Conservation (phyloP, 2,797 vertebrate genomes). For the Megalops cyprinoides region DNA sequence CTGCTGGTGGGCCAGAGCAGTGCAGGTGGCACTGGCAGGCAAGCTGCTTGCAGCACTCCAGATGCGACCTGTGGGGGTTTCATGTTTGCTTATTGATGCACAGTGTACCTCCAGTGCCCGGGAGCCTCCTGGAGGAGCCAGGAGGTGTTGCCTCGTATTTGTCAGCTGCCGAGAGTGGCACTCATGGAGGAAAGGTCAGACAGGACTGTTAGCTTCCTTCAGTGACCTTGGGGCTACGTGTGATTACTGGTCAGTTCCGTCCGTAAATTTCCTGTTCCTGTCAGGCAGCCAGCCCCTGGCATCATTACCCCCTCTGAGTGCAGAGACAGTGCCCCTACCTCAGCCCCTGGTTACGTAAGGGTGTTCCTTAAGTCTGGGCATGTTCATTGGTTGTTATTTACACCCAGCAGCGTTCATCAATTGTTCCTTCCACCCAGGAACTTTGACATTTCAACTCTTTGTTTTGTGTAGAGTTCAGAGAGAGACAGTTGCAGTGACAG, state of each 20-base stretch:
- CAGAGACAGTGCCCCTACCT: neutral
- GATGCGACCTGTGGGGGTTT: slow-evolving; percentile 20
- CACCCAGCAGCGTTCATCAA: slow-evolving; percentile 10
- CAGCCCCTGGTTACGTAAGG: neutral
- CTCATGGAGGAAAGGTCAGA: neutral
- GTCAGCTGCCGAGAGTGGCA: neutral
- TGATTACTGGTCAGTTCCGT: no score
- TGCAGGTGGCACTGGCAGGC: neutral
- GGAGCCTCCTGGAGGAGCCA: neutral
- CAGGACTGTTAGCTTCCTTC: neutral
- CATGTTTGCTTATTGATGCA: slow-evolving; percentile 13
- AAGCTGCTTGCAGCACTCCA: neutral
- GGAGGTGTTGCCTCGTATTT: neutral
- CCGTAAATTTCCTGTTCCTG: no score
- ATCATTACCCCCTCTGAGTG: neutral
- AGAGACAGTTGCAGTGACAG: no score
- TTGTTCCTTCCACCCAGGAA: neutral
- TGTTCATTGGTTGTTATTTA: no score
- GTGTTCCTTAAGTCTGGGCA: no score
- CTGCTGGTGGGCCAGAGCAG: slow-evolving; percentile 37
- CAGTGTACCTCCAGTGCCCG: neutral
- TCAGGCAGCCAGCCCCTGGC: neutral
- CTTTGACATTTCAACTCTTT: no score
- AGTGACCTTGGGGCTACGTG: neutral
- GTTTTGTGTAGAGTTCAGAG: no score